Evolutionary conservation across 2,797 vertebrate genomes (phyloP).

Genomic region (Brachyrhaphis roseni): DNA sequence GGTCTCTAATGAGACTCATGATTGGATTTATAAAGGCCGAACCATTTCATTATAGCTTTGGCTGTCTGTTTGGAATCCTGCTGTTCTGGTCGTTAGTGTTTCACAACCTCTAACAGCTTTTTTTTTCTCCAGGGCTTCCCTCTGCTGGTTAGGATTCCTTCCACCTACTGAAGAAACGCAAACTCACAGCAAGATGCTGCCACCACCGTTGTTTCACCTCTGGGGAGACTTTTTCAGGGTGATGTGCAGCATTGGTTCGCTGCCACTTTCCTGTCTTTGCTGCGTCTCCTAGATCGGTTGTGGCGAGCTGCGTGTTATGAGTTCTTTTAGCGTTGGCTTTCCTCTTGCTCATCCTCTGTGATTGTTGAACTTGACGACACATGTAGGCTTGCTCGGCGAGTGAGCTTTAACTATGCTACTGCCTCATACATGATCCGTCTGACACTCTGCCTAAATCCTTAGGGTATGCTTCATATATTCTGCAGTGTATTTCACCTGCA

Average conservation of each 20-base stretch:
- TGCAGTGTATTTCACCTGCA: background rate
- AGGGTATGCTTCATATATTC: background rate
- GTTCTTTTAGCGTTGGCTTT: background rate
- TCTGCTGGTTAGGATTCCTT: background rate
- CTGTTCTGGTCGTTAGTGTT: background rate
- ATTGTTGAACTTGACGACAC: background rate
- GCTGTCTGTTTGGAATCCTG: background rate
- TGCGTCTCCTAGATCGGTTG: background rate
- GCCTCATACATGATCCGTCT: background rate
- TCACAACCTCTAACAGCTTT: background rate
- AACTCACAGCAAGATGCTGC: background rate
- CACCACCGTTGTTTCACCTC: background rate
- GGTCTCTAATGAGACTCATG: background rate
- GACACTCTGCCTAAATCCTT: background rate
- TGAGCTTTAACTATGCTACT: background rate
- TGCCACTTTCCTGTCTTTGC: background rate
- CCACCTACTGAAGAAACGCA: background rate
- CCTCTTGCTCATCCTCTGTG: background rate
- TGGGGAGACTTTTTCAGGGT: background rate
- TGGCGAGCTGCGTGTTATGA: background rate
- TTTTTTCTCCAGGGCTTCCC: background rate
- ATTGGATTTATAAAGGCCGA: background rate
- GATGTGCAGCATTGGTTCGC: background rate
- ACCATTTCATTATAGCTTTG: background rate
- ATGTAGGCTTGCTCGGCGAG: background rate